These are phyloP conservation scores for Pseudomyrmex sp. DNA, from an alignment of 1,140 invertebrate species.

Conservation along the genomic window DNA sequence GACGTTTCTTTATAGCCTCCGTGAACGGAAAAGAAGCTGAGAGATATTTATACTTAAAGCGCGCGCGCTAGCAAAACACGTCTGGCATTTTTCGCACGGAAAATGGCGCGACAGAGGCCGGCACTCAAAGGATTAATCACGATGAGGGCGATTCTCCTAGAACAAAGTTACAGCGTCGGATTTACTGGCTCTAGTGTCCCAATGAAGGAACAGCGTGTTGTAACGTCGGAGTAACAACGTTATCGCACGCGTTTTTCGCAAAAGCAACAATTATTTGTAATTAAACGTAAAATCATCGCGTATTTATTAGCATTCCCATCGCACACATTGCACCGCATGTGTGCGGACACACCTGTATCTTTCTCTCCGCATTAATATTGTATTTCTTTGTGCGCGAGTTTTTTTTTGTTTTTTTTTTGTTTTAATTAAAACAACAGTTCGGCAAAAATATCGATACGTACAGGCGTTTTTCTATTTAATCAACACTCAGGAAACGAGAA, in stretches of 20 bases:
- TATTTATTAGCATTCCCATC: neutral
- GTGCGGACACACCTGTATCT: no score
- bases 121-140: slow-evolving; percentile 48
- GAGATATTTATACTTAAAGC: slow-evolving; percentile 42
- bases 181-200: slow-evolving; percentile 5
- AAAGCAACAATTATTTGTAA: neutral
- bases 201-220: neutral
- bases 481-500: neutral
- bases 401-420: neutral
- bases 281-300: neutral
- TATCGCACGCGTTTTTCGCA: neutral
- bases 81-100: slow-evolving; percentile 41
- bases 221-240: neutral
- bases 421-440: neutral
- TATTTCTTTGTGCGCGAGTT: neutral
- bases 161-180: slow-evolving; percentile 8
- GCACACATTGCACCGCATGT: no score
- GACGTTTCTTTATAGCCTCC: slow-evolving; percentile 17
- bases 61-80: slow-evolving; percentile 19
- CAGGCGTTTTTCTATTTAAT: neutral
- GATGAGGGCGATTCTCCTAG: neutral
- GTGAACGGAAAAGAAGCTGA: slow-evolving; percentile 27
- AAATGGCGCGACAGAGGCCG: neutral
- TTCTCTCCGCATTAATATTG: no score
- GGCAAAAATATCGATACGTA: neutral